Conservation (phyloP, 2,113 vertebrate species). For the Leptocoma aspasia region DNA sequence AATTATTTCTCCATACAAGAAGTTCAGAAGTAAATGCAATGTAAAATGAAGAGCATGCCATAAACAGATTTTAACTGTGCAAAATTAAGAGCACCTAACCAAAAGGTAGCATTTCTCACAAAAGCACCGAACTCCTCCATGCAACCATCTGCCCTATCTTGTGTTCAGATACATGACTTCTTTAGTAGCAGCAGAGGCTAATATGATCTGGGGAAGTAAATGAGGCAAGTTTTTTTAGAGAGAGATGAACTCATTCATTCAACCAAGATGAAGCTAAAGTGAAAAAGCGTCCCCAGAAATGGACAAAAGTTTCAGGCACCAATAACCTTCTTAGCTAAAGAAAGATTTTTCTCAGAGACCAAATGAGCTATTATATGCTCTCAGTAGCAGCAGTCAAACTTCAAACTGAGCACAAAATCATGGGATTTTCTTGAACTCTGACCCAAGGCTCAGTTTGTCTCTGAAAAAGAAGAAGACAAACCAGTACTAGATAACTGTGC, state of each 20-base stretch:
- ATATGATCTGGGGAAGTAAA: background rate
- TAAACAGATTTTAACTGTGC: background rate
- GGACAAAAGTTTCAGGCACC: background rate
- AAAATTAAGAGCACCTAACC: background rate
- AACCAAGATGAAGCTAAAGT: background rate
- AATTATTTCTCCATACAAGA: background rate
- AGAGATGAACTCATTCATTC: background rate
- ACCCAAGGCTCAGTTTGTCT: background rate
- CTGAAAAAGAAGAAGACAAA: background rate
- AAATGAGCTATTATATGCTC: background rate
- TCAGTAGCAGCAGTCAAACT: background rate
- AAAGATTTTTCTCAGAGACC: background rate
- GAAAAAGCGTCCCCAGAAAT: background rate
- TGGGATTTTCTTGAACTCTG: background rate
- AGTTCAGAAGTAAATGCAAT: background rate
- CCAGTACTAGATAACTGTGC: background rate
- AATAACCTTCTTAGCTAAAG: background rate
- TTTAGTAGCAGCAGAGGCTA: background rate
- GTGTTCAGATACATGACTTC: background rate
- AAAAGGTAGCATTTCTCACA: background rate
- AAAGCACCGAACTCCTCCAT: background rate
- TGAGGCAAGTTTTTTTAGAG: background rate
- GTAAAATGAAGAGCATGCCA: background rate
- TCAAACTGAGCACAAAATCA: background rate
- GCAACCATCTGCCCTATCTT: background rate